Base-by-base conservation (phyloP, 1,140 invertebrate species). In the Diplogasteroides magnus region DNA sequence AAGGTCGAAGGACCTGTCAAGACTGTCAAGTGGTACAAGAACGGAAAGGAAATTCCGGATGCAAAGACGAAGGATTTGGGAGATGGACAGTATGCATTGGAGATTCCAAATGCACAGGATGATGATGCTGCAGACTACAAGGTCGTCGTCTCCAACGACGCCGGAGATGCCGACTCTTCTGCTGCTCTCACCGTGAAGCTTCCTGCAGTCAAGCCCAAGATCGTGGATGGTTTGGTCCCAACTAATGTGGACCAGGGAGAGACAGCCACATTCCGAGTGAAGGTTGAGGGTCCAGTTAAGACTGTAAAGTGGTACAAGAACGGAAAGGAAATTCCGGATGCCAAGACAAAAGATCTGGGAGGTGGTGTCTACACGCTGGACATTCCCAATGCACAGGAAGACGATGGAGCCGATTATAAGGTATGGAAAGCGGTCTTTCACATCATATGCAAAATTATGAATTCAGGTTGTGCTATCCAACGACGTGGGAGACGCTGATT, bases 351-450 rank as follows among this genome's bases (percentile, higher is more conserved):
- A 23, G 60, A 82, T 55, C 70, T 74, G 28, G 77, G 78, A 62
- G 83, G 80, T 27, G 82, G 78, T 6, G 78, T 68, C 25, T 84
- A 82, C 69, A 83, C 81, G 13, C 79, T 86, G 28, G 77, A 85
- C 67, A 84, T 86, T 58, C 71, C 83, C 26, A 82, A 84, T 63
- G 84, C 84, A 14, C 79, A 84, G 31, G 73, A 82, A 0, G 82
- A 85, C 64, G 85, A 86, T 73, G 76, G 77, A 56, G 85, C 82
- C 13, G 77, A 78, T n/a, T 86, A 86, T 77, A 84, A 83, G 74
- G 81, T 79, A 64, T 31, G 23, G 14, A 31, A 11, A 27, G 28
- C 29, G 31, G 19, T 13, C 25, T 11, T 58, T 28, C 6, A 27
- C 62, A 64, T 25, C 14, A 61, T 61, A 14, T 14, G 61, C 14